Evolutionary conservation across 2,888 invertebrate species (phyloP).

Genomic region (Campaea margaritaria): DNA sequence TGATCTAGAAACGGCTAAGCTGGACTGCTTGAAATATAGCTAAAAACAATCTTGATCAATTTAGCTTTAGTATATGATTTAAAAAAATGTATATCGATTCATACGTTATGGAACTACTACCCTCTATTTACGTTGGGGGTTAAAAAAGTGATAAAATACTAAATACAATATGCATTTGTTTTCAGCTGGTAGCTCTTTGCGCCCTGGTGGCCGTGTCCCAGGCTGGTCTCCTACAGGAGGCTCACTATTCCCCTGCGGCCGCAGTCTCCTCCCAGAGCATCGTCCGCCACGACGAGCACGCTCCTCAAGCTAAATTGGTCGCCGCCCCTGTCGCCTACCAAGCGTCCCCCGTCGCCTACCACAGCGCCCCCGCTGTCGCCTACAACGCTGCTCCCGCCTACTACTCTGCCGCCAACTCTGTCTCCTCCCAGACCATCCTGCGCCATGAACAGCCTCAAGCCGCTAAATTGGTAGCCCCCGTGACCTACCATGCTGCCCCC

Average conservation of each 20-base stretch:
- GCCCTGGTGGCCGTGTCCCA: constrained; percentile 64
- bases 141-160: not conserved
- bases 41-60: no score
- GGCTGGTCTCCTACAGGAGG: constrained; percentile 64
- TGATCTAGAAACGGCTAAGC: no score
- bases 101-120: no score
- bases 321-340: constrained; percentile 55
- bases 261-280: constrained; percentile 72
- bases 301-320: constrained; percentile 43
- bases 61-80: no score
- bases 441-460: constrained; percentile 60
- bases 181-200: constrained; percentile 55
- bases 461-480: constrained; percentile 40
- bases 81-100: no score
- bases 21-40: no score
- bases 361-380: constrained; percentile 57
- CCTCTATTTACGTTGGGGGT: no score
- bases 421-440: constrained; percentile 71
- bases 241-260: constrained; percentile 63
- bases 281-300: constrained; percentile 64
- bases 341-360: constrained; percentile 59
- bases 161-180: constrained; percentile 18
- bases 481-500: constrained; percentile 57
- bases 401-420: constrained; percentile 62
- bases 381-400: constrained; percentile 60